Conservation (phyloP, 23 tunicate genomes). For the Pegea sp. region DNA sequence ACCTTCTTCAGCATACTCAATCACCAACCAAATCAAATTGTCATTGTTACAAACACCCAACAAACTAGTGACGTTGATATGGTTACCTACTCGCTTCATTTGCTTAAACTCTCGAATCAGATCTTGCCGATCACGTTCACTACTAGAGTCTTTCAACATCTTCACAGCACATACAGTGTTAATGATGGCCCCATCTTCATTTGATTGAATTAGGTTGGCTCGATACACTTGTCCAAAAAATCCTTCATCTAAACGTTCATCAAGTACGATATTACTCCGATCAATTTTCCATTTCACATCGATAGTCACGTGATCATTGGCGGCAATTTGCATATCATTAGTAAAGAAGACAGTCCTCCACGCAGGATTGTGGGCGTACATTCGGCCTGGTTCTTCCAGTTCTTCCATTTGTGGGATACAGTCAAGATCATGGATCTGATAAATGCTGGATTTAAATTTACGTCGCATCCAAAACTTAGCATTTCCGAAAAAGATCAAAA, state of each 20-base stretch:
- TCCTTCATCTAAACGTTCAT: constrained; percentile 53
- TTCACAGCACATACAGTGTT: background rate
- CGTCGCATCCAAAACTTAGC: background rate
- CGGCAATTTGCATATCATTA: background rate
- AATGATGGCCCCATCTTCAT: no score
- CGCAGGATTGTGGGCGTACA: background rate
- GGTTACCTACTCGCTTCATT: constrained; percentile 80
- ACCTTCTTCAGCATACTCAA: constrained; percentile 74
- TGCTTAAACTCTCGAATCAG: constrained; percentile 70
- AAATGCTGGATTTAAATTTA: background rate
- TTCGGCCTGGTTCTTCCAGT: background rate
- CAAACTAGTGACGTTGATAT: constrained; percentile 47
- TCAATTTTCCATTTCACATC: background rate
- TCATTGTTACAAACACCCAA: constrained; percentile 80
- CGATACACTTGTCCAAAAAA: constrained; percentile 75
- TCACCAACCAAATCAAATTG: constrained; percentile 35
- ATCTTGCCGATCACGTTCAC: constrained; percentile 35
- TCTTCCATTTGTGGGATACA: background rate
- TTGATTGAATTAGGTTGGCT: constrained; percentile 33
- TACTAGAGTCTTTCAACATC: background rate
- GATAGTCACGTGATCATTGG: background rate
- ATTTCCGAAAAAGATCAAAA: background rate
- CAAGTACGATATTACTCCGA: constrained; percentile 15
- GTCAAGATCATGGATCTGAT: background rate
- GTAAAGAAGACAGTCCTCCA: background rate